phyloP scores from a whole-genome alignment of 1,140 invertebrate species.

The Drosophila virilis region DNA sequence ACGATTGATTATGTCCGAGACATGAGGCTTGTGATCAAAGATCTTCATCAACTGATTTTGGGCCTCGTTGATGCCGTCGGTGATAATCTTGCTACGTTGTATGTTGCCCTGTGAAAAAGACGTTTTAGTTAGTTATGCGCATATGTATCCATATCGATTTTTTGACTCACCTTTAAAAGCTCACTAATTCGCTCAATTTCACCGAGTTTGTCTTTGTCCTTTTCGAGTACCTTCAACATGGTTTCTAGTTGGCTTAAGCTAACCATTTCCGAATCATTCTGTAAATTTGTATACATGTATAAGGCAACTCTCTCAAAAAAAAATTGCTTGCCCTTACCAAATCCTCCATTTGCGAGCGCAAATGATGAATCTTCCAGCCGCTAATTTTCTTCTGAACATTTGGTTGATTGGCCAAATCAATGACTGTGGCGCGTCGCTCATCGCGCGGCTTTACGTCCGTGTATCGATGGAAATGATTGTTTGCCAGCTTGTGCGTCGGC shows the following conservation, averaged over 20 bases:
- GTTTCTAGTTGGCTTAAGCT: conserved; percentile 88
- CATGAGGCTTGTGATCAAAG: conserved; percentile 94
- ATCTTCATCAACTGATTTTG: conserved; percentile 94
- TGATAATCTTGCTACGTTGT: conserved; percentile 96
- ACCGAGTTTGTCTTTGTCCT: conserved; percentile 86
- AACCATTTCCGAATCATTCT: conserved; percentile 77
- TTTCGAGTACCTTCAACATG: conserved; percentile 88
- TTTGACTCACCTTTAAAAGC: conserved; percentile 89
- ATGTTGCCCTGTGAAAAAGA: conserved; percentile 91
- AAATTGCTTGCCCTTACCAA: conserved; percentile 86
- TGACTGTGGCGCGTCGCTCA: conserved; percentile 92
- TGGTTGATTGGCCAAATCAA: conserved; percentile 95
- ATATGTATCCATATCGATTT: background rate
- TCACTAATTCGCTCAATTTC: conserved; percentile 91
- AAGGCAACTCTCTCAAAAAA: background rate
- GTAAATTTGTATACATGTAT: conserved; percentile 12
- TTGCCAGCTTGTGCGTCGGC: conserved; percentile 86
- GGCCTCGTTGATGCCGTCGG: conserved; percentile 95
- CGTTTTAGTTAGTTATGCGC: background rate
- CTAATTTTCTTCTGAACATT: conserved; percentile 94
- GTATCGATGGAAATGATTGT: conserved; percentile 93
- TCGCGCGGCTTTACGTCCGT: conserved; percentile 95
- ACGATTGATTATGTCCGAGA: conserved; percentile 94
- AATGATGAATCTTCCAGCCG: conserved; percentile 97
- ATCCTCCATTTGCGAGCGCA: conserved; percentile 96